phyloP scores from a whole-genome alignment of 2,113 vertebrate species.

The Myanophis thanlyinensis region DNA sequence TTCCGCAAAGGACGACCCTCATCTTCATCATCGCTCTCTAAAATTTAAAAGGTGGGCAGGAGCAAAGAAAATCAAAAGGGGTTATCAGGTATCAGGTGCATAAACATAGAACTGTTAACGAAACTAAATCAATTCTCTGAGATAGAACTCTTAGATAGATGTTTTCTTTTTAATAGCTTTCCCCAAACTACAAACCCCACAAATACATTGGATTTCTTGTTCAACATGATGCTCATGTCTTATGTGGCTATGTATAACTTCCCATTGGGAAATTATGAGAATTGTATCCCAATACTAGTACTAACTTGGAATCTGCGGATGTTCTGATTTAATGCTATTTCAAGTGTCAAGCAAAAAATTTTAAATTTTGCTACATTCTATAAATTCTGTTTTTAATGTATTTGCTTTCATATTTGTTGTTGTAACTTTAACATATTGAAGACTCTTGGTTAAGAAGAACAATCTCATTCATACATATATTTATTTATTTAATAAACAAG shows the following conservation, averaged over 20 bases:
- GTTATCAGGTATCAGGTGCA: background rate
- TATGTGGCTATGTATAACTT: background rate
- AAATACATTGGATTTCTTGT: background rate
- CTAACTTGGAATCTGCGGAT: background rate
- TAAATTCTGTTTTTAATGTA: background rate
- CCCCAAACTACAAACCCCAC: background rate
- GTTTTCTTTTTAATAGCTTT: background rate
- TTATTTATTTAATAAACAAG: background rate
- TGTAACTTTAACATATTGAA: background rate
- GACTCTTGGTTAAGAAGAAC: background rate
- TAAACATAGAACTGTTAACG: background rate
- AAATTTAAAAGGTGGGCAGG: background rate
- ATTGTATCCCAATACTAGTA: background rate
- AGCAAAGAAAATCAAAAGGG: background rate
- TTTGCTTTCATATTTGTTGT: background rate
- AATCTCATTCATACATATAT: background rate
- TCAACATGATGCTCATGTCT: too few relatives aligned
- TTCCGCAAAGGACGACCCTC: slow-evolving; percentile 86
- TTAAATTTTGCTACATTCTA: background rate
- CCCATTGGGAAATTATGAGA: background rate
- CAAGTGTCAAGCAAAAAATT: background rate
- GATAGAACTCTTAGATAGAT: background rate
- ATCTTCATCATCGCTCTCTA: slow-evolving; percentile 94
- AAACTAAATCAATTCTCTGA: background rate
- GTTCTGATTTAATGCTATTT: background rate